phyloP scores from a whole-genome alignment of 2,888 invertebrate species.

The Leptinotarsa rubiginosa region DNA sequence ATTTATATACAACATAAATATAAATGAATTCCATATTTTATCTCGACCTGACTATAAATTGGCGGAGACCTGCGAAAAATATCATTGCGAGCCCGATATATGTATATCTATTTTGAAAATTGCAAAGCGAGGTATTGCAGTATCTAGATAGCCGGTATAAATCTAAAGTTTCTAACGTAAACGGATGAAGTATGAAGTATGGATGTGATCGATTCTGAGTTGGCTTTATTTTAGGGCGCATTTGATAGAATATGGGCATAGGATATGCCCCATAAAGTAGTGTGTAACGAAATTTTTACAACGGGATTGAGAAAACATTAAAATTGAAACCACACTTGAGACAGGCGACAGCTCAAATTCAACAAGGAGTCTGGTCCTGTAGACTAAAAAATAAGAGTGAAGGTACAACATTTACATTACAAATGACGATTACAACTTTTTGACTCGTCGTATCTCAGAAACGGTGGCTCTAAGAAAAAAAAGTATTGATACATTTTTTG shows the following conservation, averaged over 20 bases:
- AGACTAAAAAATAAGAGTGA: no score
- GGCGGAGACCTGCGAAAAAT: constrained; percentile 40
- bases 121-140: constrained; percentile 15
- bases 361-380: no score
- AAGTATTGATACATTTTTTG: no score
- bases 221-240: constrained; percentile 2
- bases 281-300: not conserved
- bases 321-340: no score
- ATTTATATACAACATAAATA: constrained; percentile 58
- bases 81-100: constrained; percentile 32
- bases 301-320: not conserved
- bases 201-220: not conserved
- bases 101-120: constrained; percentile 38
- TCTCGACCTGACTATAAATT: constrained; percentile 59
- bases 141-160: constrained; percentile 5
- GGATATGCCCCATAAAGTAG: not conserved
- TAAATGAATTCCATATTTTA: constrained; percentile 60
- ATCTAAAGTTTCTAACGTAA: constrained; percentile 8
- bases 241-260: not conserved
- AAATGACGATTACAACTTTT: no score
- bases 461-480: no score
- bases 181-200: constrained; percentile 9
- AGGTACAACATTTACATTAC: no score
- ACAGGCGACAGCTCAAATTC: no score
- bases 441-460: no score